phyloP scores from a whole-genome alignment of 2,888 invertebrate genomes.

The Trachelus iudaicus region DNA sequence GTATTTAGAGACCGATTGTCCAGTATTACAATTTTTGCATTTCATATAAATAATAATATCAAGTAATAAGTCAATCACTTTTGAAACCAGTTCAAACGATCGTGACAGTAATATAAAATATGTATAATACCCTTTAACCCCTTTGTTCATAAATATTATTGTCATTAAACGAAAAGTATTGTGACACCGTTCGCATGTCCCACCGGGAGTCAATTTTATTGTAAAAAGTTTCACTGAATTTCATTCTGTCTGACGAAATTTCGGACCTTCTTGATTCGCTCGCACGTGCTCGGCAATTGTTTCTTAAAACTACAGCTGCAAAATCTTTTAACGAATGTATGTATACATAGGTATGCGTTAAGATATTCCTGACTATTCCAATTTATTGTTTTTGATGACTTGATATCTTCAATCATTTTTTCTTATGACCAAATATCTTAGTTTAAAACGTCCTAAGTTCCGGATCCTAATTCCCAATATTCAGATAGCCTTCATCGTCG shows the following conservation, averaged over 20 bases:
- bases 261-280: background rate
- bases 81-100: background rate
- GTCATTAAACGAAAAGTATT: background rate
- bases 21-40: background rate
- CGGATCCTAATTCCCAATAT: too few relatives aligned
- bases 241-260: background rate
- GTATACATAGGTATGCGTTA: too few relatives aligned
- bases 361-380: background rate
- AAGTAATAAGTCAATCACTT: background rate
- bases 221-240: background rate
- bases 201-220: background rate
- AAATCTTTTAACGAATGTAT: background rate
- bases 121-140: background rate
- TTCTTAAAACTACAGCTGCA: background rate
- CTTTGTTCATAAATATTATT: background rate
- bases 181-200: background rate
- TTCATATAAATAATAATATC: background rate
- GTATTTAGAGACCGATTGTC: background rate
- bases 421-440: background rate
- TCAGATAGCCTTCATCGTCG: too few relatives aligned
- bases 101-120: background rate
- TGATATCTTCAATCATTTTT: background rate
- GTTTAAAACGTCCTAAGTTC: too few relatives aligned
- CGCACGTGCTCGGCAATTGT: background rate
- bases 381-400: background rate